Percentiles rank a stretch among this genome's conserved stretches.
Conservation (phyloP, 1,140 invertebrate genomes). For the Lerema accius region DNA sequence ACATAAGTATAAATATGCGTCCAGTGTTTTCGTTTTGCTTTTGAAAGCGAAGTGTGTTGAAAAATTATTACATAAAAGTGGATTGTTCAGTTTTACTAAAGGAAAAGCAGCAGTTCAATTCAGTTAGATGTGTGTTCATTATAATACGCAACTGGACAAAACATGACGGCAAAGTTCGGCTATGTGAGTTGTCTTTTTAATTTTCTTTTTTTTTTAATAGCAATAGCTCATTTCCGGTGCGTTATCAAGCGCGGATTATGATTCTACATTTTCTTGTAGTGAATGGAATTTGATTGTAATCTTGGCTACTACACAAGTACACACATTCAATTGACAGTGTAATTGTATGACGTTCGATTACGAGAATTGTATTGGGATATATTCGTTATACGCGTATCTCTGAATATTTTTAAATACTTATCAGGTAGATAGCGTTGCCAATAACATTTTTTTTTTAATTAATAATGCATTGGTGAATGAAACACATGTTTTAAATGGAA, state of each 20-base stretch:
- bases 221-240: conserved; percentile 40
- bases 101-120: conserved; percentile 71
- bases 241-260: conserved; percentile 38
- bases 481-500: not conserved
- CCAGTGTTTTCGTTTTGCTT: conserved; percentile 67
- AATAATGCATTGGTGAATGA: conserved; percentile 14
- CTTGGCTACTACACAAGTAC: conserved; percentile 27
- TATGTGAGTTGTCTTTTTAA: conserved; percentile 72
- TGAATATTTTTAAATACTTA: conserved; percentile 21
- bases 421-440: conserved; percentile 7
- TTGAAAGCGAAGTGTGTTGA: conserved; percentile 72
- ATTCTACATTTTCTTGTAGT: conserved; percentile 37
- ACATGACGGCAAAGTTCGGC: conserved; percentile 84
- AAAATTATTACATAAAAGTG: conserved; percentile 80
- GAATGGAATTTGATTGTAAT: conserved; percentile 42
- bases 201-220: conserved; percentile 40
- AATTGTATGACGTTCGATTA: conserved; percentile 6
- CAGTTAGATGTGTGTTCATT: conserved; percentile 81
- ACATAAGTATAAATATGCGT: conserved; percentile 70
- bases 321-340: conserved; percentile 25
- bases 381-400: conserved; percentile 2
- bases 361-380: conserved; percentile 38
- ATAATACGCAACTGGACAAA: conserved; percentile 82
- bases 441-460: not conserved
- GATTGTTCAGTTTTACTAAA: conserved; percentile 75